Conservation (phyloP, 2,113 vertebrate species). For the Ceyx margarethae region DNA sequence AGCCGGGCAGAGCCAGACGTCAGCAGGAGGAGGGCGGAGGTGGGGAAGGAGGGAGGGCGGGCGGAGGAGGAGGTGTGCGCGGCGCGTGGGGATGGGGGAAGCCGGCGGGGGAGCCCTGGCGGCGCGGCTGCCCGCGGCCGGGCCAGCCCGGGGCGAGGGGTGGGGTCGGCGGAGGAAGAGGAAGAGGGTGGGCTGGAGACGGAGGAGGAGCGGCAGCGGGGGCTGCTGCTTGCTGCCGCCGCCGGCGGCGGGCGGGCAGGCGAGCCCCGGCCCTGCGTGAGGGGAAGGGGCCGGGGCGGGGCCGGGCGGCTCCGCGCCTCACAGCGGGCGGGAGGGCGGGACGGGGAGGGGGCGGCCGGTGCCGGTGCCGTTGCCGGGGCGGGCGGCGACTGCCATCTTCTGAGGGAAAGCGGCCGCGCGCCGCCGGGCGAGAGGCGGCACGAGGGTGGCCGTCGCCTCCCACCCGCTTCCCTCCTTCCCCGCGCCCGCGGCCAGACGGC, state of each 20-base stretch:
- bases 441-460: neutral
- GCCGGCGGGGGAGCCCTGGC: neutral
- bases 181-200: neutral
- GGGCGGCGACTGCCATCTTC: conserved; percentile 18
- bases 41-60: conserved; percentile 42
- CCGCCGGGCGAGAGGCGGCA: neutral
- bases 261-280: neutral
- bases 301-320: neutral
- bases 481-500: neutral
- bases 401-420: neutral
- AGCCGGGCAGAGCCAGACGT: conserved; percentile 77
- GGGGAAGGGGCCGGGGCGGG: neutral
- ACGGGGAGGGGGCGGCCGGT: neutral
- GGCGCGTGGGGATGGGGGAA: neutral
- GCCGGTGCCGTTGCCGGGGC: neutral
- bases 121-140: neutral
- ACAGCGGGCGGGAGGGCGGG: neutral
- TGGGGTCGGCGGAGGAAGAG: neutral
- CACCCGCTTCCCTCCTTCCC: neutral
- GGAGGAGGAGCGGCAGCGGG: neutral
- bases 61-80: neutral
- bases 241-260: neutral
- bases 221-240: neutral
- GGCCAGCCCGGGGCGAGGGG: neutral
- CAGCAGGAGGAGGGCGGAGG: conserved; percentile 71